Conservation (phyloP, 1,140 invertebrate genomes). For the Proales similis region DNA sequence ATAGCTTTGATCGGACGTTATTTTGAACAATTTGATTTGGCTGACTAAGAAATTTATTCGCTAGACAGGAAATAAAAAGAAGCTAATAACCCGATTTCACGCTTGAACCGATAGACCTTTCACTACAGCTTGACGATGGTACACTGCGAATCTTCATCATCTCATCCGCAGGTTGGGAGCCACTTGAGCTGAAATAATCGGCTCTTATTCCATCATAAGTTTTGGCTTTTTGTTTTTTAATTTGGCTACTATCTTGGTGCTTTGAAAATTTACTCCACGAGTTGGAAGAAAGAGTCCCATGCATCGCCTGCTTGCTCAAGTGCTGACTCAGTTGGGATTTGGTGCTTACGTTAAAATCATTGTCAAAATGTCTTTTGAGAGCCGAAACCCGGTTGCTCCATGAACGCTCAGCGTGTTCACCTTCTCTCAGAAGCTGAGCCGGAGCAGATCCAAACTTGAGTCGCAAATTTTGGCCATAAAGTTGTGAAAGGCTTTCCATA, state of each 20-base stretch:
- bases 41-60: constrained; percentile 19
- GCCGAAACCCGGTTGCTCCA: constrained; percentile 22
- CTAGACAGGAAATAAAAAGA: no score
- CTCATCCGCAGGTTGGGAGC: no score
- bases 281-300: constrained; percentile 29
- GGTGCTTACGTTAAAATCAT: constrained; percentile 1
- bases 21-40: constrained; percentile 30
- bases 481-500: constrained; percentile 21
- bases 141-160: no score
- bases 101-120: no score
- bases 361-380: constrained; percentile 25
- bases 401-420: constrained; percentile 25
- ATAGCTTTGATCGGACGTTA: constrained; percentile 27
- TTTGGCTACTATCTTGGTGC: no score
- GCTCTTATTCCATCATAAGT: no score
- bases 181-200: no score
- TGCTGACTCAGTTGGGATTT: constrained; percentile 29
- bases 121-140: no score
- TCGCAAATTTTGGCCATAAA: constrained; percentile 34
- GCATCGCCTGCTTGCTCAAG: constrained; percentile 33
- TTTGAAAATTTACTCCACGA: constrained; percentile 38
- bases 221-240: no score
- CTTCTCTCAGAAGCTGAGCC: constrained; percentile 23
- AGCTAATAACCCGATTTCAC: no score
- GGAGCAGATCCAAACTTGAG: constrained; percentile 35